These are phyloP conservation scores for Harpegnathos saltator DNA, from an alignment of 1,140 invertebrate genomes.

Conservation along the genomic window DNA sequence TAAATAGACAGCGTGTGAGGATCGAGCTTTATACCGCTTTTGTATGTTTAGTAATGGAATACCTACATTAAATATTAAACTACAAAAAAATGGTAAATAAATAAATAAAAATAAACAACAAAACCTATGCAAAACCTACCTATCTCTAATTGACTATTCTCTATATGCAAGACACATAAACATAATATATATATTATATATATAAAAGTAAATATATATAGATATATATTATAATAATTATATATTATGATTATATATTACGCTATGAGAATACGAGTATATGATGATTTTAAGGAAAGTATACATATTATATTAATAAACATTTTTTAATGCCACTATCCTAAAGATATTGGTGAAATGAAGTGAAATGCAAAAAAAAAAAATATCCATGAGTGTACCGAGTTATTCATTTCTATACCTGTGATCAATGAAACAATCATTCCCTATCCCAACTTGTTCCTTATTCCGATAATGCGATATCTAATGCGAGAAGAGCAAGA, in stretches of 20 bases:
- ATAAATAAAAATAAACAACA: slow-evolving; percentile 65
- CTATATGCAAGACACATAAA: slow-evolving; percentile 77
- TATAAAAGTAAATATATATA: slow-evolving; percentile 73
- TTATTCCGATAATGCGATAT: background rate
- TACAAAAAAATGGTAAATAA: slow-evolving; percentile 67
- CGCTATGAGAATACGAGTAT: slow-evolving; percentile 85
- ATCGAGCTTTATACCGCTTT: slow-evolving; percentile 86
- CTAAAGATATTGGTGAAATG: slow-evolving; percentile 84
- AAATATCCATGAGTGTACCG: background rate
- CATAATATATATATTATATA: slow-evolving; percentile 78
- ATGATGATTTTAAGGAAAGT: slow-evolving; percentile 86
- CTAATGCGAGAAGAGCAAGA: no score
- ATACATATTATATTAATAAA: slow-evolving; percentile 86
- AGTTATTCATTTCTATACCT: slow-evolving; percentile 40
- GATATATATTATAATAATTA: slow-evolving; percentile 80
- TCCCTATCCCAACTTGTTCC: background rate
- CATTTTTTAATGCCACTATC: slow-evolving; percentile 85
- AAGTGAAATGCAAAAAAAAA: slow-evolving; percentile 78
- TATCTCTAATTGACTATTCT: slow-evolving; percentile 83
- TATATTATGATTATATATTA: slow-evolving; percentile 84
- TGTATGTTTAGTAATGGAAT: slow-evolving; percentile 84
- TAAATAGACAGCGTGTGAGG: slow-evolving; percentile 81
- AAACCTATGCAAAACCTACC: slow-evolving; percentile 80
- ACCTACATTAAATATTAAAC: slow-evolving; percentile 83
- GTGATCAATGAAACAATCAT: background rate